Conservation (phyloP, 2,797 vertebrate species). For the Euthynnus affinis region DNA sequence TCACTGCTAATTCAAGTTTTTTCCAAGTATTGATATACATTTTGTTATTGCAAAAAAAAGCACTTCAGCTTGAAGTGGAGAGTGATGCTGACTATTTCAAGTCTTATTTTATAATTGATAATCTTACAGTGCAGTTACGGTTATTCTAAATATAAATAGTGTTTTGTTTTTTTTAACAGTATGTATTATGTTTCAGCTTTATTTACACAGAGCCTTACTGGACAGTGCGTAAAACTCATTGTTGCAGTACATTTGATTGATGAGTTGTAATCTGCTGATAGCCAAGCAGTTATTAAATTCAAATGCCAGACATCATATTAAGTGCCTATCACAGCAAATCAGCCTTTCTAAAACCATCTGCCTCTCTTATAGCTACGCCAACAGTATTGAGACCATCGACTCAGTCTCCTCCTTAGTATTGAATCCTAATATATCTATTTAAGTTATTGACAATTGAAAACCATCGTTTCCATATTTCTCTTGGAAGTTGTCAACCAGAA, state of each 20-base stretch:
- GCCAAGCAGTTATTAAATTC: not conserved
- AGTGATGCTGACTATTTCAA: conserved; percentile 47
- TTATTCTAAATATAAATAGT: conserved; percentile 30
- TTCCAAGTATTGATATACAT: conserved; percentile 14
- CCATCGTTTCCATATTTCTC: conserved; percentile 1
- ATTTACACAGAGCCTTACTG: conserved; percentile 15
- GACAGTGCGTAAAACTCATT: not conserved
- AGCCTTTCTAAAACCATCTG: not conserved
- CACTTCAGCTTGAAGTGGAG: conserved; percentile 67
- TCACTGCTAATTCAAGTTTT: conserved; percentile 52
- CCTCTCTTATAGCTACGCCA: conserved; percentile 24
- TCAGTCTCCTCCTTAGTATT: conserved; percentile 22
- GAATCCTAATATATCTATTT: conserved; percentile 17
- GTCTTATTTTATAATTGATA: conserved; percentile 63
- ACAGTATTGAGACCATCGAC: conserved; percentile 51
- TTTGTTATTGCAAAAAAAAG: conserved; percentile 52
- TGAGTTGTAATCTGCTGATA: conserved; percentile 24
- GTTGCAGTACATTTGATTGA: not conserved
- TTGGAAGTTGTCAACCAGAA: conserved; percentile 11
- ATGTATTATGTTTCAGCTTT: conserved; percentile 33
- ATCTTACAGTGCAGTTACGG: conserved; percentile 24
- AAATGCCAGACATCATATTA: not conserved
- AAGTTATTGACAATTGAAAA: conserved; percentile 40
- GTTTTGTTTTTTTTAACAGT: conserved; percentile 32
- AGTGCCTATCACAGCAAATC: conserved; percentile 14